Evolutionary conservation across 2,113 vertebrate species (phyloP), one percentile per base, ranked within the genome.

Genomic region (Vicugna pacos): DNA sequence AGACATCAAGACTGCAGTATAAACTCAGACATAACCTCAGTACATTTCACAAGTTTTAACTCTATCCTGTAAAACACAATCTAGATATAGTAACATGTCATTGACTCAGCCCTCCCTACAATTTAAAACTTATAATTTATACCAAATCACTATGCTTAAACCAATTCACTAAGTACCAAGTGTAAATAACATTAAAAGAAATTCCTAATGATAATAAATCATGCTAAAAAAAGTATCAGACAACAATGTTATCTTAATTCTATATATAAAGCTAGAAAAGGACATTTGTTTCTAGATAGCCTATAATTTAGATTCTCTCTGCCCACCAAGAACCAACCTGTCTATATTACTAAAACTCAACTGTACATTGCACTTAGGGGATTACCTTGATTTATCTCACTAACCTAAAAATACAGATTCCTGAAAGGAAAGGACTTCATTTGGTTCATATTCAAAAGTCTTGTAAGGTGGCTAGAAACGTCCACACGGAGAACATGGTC

Each of bases 21-120:
- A 94, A 96, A 84, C 72, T 91, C 65, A 85, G 72, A 86, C 17
- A 85, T 60, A 93, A 94, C 38, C 60, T n/a, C 22, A 24, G 75
- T 5, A 69, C 17, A 70, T 80, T 70, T 42, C 73, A 93, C 32
- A 95, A 80, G 56, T 50, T 95, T 86, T 84, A 96, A 75, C 26
- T 35, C 54, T 35, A 60, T 12, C 90, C 79, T 67, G 3, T 64
- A 95, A 89, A 84, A 75, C 26, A 83, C 35, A 79, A 84, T 42
- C 35, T 77, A 93, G 30, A 93, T 67, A 67, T 8, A 82, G 38
- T 42, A 70, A 94, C 86, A 87, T 48, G 20, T 48, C 91, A 89
- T 6, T 86, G 54, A 89, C 50, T 93, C 76, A 81, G 26, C 30
- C 24, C 38, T 95, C 46, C 9, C 7, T 87, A 87, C 12, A 92